phyloP scores from a whole-genome alignment of 2,888 invertebrate species.

The Helobdella robusta region DNA sequence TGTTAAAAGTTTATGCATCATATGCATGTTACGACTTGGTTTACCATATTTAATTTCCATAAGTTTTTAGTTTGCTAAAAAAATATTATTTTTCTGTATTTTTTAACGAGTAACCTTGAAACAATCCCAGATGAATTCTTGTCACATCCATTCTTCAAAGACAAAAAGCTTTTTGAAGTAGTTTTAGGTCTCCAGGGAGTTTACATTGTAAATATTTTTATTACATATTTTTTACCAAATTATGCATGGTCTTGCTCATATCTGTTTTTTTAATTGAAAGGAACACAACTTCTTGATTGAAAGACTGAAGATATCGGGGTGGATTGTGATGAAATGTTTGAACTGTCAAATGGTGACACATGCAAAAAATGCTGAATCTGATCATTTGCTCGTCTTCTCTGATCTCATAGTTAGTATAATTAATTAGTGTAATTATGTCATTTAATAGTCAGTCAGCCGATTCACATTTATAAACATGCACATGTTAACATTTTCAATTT shows the following conservation, averaged over 20 bases:
- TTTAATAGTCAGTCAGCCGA: too few species aligned
- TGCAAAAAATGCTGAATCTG: neutral
- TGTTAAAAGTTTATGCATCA: too few species aligned
- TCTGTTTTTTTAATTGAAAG: neutral
- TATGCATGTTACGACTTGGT: too few species aligned
- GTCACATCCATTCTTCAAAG: neutral
- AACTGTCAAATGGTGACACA: conserved; percentile 9
- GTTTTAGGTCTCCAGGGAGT: neutral
- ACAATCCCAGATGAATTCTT: too few species aligned
- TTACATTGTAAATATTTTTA: neutral
- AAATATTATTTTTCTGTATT: too few species aligned
- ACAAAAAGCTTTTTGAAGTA: neutral
- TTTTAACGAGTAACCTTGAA: too few species aligned
- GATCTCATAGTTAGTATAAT: conserved; percentile 1
- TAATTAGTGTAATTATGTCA: too few species aligned
- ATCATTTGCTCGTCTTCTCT: conserved; percentile 6
- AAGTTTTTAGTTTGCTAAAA: too few species aligned
- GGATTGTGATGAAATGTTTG: conserved; percentile 4
- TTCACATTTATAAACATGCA: too few species aligned
- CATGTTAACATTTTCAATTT: too few species aligned
- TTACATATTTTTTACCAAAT: neutral
- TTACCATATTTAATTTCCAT: too few species aligned
- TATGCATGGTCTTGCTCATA: neutral
- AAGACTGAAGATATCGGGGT: neutral
- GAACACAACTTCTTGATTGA: conserved; percentile 14